phyloP scores from a whole-genome alignment of 2,113 vertebrate species.

The Trinectes maculatus region DNA sequence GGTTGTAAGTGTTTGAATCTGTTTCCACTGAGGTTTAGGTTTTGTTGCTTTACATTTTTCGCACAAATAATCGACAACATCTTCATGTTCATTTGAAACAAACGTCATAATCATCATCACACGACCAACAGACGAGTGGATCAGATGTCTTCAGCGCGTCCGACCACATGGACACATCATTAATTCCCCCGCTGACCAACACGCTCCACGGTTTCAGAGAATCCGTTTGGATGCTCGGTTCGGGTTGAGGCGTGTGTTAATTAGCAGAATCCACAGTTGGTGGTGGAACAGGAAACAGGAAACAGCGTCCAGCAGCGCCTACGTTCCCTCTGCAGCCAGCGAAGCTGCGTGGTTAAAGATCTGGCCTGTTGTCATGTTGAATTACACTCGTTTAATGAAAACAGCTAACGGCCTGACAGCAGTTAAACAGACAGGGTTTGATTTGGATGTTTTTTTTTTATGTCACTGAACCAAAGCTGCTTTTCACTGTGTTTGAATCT shows the following conservation, averaged over 20 bases:
- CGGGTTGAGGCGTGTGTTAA: slow-evolving; percentile 54
- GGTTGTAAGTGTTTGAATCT: no score
- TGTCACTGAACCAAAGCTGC: no score
- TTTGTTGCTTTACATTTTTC: no score
- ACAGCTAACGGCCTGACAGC: slow-evolving; percentile 28
- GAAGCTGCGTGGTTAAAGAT: slow-evolving; percentile 10
- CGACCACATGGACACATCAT: no score
- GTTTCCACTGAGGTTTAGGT: no score
- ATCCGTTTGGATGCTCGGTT: slow-evolving; percentile 7
- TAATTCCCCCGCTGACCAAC: neutral
- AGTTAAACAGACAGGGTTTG: slow-evolving; percentile 15
- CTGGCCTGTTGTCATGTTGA: slow-evolving; percentile 27
- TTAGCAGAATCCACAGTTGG: slow-evolving; percentile 56
- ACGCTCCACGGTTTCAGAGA: slow-evolving; percentile 8
- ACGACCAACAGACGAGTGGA: no score
- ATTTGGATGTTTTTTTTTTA: no score
- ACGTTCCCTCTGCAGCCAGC: slow-evolving; percentile 1
- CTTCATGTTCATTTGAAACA: no score
- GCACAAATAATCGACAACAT: no score
- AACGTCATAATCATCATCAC: no score
- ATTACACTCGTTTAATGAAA: slow-evolving; percentile 48
- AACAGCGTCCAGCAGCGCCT: slow-evolving; percentile 55
- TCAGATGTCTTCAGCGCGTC: no score
- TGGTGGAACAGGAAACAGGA: slow-evolving; percentile 29
- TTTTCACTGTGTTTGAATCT: neutral